Conservation (phyloP, 2,113 vertebrate genomes). For the Crocuta crocuta region DNA sequence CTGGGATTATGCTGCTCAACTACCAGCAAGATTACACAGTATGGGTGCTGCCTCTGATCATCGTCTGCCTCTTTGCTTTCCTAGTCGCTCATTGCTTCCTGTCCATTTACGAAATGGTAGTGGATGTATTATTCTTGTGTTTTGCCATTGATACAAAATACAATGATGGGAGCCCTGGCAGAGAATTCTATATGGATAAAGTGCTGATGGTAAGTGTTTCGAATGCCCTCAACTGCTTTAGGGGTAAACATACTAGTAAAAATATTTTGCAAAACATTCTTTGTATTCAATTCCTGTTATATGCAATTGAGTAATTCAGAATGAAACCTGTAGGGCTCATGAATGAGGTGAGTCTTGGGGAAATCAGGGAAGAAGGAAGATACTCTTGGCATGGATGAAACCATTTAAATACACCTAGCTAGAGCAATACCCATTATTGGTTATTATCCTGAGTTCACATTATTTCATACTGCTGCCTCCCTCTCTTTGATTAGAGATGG, state of each 20-base stretch:
- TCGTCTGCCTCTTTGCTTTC: conserved; percentile 98
- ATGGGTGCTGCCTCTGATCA: conserved; percentile 96
- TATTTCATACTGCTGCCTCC: background rate
- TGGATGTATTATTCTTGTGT: conserved; percentile 99
- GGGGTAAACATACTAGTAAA: conserved; percentile 19
- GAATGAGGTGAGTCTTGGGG: background rate
- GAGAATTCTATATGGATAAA: conserved; percentile 99
- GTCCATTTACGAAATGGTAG: conserved; percentile 98
- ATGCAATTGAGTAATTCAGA: background rate
- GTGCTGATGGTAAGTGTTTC: conserved; percentile 94
- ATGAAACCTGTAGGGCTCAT: background rate
- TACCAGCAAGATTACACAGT: conserved; percentile 96
- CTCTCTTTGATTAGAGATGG: background rate
- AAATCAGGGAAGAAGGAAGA: background rate
- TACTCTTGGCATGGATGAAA: background rate
- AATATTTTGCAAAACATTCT: background rate
- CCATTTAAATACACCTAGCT: background rate
- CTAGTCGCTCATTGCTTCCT: conserved; percentile 99
- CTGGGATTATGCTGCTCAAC: conserved; percentile 96
- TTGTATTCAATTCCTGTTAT: background rate
- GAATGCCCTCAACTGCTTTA: background rate
- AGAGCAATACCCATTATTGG: background rate
- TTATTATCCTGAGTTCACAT: background rate
- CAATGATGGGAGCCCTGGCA: conserved; percentile 96
- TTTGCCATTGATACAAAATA: conserved; percentile 99